phyloP scores from a whole-genome alignment of 2,888 invertebrate genomes.

The Anthrax anthrax region DNA sequence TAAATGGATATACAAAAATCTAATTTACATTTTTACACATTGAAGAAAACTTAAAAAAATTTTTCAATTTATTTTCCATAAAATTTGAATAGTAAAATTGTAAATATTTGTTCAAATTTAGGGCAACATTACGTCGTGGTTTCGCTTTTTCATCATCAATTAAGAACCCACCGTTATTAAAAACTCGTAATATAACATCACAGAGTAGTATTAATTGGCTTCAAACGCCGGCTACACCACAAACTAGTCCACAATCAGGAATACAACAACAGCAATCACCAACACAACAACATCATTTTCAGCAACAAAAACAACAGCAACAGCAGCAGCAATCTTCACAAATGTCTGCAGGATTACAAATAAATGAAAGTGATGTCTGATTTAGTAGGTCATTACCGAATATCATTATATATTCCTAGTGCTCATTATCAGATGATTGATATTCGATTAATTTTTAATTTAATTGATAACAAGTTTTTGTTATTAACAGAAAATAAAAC shows the following conservation, averaged over 20 bases:
- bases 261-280: conserved; percentile 13
- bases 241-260: conserved; percentile 24
- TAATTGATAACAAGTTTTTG: no score
- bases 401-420: conserved; percentile 10
- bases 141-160: conserved; percentile 56
- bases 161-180: conserved; percentile 67
- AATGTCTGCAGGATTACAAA: conserved; percentile 16
- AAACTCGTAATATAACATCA: conserved; percentile 60
- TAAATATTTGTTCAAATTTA: conserved; percentile 17
- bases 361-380: conserved; percentile 30
- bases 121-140: conserved; percentile 49
- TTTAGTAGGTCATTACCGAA: conserved; percentile 15
- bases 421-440: background rate
- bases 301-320: conserved; percentile 11
- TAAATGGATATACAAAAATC: no score
- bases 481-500: no score
- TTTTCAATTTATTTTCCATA: no score
- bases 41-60: no score
- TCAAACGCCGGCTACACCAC: conserved; percentile 25
- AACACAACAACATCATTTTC: conserved; percentile 12
- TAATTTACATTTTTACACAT: no score
- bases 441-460: no score
- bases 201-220: conserved; percentile 34
- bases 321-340: conserved; percentile 12
- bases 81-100: background rate